Conservation (phyloP, 2,888 invertebrate species). For the Tipula helvola region DNA sequence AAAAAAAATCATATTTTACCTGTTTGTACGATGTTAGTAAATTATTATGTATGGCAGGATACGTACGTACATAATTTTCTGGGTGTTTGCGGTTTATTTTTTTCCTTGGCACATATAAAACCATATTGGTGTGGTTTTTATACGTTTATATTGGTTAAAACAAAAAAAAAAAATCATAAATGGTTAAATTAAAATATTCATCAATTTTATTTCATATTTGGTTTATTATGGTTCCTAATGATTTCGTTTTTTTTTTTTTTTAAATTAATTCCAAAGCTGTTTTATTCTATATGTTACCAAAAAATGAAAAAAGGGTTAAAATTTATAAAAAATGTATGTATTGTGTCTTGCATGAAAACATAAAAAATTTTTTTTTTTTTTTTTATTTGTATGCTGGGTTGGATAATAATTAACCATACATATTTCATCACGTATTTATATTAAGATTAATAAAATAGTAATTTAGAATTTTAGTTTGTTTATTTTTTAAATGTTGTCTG, state of each 20-base stretch:
- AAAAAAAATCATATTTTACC: background rate
- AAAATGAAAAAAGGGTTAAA: background rate
- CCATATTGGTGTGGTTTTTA: background rate
- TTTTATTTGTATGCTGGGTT: background rate
- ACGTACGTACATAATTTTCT: background rate
- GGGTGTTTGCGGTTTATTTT: background rate
- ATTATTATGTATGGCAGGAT: background rate
- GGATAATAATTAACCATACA: background rate
- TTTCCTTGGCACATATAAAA: background rate
- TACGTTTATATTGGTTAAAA: background rate
- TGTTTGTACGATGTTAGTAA: background rate
- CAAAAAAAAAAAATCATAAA: background rate
- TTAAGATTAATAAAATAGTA: slow-evolving; percentile 4
- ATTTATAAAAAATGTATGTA: background rate
- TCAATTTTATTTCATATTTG: background rate
- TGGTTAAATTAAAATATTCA: background rate
- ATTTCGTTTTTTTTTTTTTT: background rate
- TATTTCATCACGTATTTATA: slow-evolving; percentile 4
- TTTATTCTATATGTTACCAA: background rate
- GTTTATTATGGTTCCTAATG: background rate
- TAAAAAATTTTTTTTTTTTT: background rate
- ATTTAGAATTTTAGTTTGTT: background rate
- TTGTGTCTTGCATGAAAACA: background rate
- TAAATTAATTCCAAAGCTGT: background rate
- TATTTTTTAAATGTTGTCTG: background rate